Conservation (phyloP, 2,888 invertebrate species). For the Eristalinus sepulchralis region DNA sequence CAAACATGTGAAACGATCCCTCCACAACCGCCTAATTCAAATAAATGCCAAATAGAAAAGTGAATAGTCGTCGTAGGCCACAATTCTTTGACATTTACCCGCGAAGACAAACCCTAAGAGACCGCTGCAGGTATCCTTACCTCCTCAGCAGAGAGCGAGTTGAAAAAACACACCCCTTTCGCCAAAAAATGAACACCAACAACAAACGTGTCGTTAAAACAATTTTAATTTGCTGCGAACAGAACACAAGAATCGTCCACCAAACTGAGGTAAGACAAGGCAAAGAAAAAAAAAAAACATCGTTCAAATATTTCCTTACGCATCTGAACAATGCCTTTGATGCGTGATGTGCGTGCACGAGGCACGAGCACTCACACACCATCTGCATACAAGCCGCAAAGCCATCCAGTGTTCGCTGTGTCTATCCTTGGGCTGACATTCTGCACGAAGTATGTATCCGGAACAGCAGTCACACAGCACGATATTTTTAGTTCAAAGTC, state of each 20-base stretch:
- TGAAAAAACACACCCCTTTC: too few species aligned
- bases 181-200: too few species aligned
- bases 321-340: constrained; percentile 66
- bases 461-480: background rate
- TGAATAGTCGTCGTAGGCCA: too few species aligned
- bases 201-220: too few species aligned
- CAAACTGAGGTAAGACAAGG: too few species aligned
- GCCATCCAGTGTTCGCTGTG: constrained; percentile 14
- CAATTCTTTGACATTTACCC: too few species aligned
- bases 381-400: constrained; percentile 35
- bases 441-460: constrained; percentile 50
- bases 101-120: too few species aligned
- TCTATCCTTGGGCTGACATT: constrained; percentile 53
- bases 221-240: constrained; percentile 67
- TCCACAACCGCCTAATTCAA: too few species aligned
- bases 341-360: constrained; percentile 10
- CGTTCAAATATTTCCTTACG: constrained; percentile 41
- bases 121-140: too few species aligned
- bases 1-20: too few species aligned
- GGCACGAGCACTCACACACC: background rate
- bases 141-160: too few species aligned
- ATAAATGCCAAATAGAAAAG: too few species aligned
- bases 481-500: constrained; percentile 67
- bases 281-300: constrained; percentile 12
- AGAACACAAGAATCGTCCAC: constrained; percentile 34